Evolutionary conservation across 2,113 vertebrate species (phyloP), one percentile per base, ranked within the genome.

Genomic region (Sceloporus undulatus): DNA sequence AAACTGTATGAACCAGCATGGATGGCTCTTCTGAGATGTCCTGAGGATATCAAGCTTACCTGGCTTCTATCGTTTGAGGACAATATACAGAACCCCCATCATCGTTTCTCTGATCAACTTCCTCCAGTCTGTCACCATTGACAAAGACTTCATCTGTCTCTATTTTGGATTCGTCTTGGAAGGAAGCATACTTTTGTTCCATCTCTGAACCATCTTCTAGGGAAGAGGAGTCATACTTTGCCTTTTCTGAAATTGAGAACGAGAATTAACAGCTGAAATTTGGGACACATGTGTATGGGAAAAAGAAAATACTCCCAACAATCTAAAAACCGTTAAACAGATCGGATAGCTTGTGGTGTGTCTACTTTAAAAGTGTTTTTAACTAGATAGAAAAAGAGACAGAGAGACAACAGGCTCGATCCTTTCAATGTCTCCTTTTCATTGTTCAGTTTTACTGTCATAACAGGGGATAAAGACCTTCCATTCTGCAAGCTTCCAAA

Each of bases 91-190:
- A 93, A 0, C 83, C 84, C 29, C 93, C 93, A 0, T 96, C 95
- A 73, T 94, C 96, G 56, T 96, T 96, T 88, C 96, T 95, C 88
- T 94, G 95, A 91, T 95, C 91, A 2, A 95, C 94, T 0, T 76
- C 90, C 94, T 82, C 90, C 93, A 97, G 94, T 16, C 87, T 42
- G 1, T 96, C 92, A 21, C 96, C 96, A 56, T 98, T 98, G 82
- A 98, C 87, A 65, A 96, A 94, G 82, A 95, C 87, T 82, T 92
- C 82, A 29, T 87, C 91, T 13, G 87, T 65, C 21, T 96, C 91
- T 40, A 76, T 68, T 56, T n/a, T 2, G 4, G 79, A 66, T 29
- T 79, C 34, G 10, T 94, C 29, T 34, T 74, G 87, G 4, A 90
- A 87, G 38, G 78, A 86, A 16, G 87, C 73, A 42, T 92, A 76